phyloP scores from a whole-genome alignment of 2,797 vertebrate genomes.

The Hapalemur alaotrensis region DNA sequence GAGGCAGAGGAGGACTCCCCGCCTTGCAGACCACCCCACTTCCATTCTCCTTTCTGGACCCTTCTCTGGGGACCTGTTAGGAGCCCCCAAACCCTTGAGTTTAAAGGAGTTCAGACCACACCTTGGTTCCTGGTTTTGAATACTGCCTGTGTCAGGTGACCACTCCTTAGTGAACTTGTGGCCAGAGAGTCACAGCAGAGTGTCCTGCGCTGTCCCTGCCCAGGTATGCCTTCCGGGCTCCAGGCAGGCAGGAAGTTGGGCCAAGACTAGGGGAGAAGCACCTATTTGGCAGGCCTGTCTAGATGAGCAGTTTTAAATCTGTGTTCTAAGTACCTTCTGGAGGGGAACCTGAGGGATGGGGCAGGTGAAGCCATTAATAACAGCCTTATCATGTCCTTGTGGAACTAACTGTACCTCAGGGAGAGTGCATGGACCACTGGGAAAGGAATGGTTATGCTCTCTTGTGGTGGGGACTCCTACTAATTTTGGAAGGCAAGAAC shows the following conservation, averaged over 20 bases:
- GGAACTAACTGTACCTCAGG: background rate
- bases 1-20: background rate
- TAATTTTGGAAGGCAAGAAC: background rate
- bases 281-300: background rate
- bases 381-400: background rate
- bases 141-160: background rate
- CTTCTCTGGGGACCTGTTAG: background rate
- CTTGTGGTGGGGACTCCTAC: background rate
- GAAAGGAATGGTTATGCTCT: background rate
- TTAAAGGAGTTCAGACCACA: slow-evolving; percentile 29
- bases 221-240: background rate
- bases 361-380: background rate
- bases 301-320: background rate
- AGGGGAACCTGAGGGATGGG: background rate
- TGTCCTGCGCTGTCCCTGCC: background rate
- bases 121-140: slow-evolving; percentile 47
- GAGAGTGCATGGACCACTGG: background rate
- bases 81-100: background rate
- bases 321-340: background rate
- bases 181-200: background rate
- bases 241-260: background rate
- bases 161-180: background rate
- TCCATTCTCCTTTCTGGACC: slow-evolving; percentile 1
- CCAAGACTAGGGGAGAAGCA: background rate
- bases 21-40: background rate